These are phyloP conservation scores for Sympetrum striolatum DNA, from an alignment of 2,888 invertebrate species.

Conservation along the genomic window DNA sequence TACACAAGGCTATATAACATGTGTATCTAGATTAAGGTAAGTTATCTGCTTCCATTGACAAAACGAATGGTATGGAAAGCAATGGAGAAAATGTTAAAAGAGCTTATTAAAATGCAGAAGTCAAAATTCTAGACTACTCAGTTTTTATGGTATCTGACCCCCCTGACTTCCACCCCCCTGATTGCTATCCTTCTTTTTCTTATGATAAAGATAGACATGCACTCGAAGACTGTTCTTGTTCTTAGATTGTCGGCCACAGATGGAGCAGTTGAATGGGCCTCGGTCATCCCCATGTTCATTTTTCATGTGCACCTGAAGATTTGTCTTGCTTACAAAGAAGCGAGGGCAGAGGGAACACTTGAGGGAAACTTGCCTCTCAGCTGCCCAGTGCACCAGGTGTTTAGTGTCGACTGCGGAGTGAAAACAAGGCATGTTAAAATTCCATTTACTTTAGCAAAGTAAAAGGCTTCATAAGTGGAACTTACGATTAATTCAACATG, in stretches of 20 bases:
- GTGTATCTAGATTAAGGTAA: slow-evolving; percentile 28
- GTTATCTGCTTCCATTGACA: slow-evolving; percentile 32
- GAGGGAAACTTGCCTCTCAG: slow-evolving; percentile 38
- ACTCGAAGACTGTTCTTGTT: slow-evolving; percentile 48
- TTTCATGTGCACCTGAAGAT: slow-evolving; percentile 45
- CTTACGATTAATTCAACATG: slow-evolving; percentile 37
- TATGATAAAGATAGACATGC: slow-evolving; percentile 47
- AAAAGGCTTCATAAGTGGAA: slow-evolving; percentile 40
- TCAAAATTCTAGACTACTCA: slow-evolving; percentile 18
- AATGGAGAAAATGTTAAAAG: slow-evolving; percentile 22
- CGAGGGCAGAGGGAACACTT: slow-evolving; percentile 36
- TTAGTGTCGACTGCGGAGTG: slow-evolving; percentile 41
- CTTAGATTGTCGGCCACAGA: slow-evolving; percentile 49
- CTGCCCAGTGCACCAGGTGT: slow-evolving; percentile 41
- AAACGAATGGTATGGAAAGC: slow-evolving; percentile 32
- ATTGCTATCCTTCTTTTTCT: slow-evolving; percentile 46
- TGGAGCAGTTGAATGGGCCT: slow-evolving; percentile 48
- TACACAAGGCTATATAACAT: slow-evolving; percentile 16
- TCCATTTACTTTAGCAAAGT: slow-evolving; percentile 41
- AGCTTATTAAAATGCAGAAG: slow-evolving; percentile 31
- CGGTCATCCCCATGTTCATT: slow-evolving; percentile 48
- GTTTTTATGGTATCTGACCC: not conserved
- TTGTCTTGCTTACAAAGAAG: slow-evolving; percentile 41
- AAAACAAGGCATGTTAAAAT: slow-evolving; percentile 44
- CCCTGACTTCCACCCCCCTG: slow-evolving; percentile 34